These are phyloP conservation scores for Pammene aurita DNA, from an alignment of 2,888 invertebrate species.

Conservation along the genomic window DNA sequence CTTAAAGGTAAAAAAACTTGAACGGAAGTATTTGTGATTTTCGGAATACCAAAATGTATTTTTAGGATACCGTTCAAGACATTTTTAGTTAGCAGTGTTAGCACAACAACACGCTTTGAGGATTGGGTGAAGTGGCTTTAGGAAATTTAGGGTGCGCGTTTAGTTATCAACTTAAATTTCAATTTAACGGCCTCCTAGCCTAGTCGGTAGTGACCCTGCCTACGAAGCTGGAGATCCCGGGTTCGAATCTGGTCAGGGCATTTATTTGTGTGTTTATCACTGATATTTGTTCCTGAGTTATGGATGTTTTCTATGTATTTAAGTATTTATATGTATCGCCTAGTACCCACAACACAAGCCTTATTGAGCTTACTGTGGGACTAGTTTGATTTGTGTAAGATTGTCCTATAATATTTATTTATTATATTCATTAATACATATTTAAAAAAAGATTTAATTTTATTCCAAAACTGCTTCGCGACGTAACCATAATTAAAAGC, in stretches of 20 bases:
- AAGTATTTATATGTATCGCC: too few species aligned
- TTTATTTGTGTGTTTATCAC: too few species aligned
- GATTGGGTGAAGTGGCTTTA: background rate
- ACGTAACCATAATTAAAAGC: background rate
- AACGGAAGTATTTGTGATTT: conserved; percentile 31
- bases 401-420: too few species aligned
- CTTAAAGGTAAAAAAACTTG: conserved; percentile 25
- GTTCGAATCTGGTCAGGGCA: too few species aligned
- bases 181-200: too few species aligned
- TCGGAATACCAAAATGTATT: conserved; percentile 20
- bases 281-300: too few species aligned
- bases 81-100: background rate
- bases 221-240: too few species aligned
- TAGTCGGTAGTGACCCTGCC: too few species aligned
- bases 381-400: too few species aligned
- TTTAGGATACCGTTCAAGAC: conserved; percentile 11
- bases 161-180: background rate
- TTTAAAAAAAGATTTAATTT: background rate
- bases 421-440: background rate
- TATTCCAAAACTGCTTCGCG: background rate
- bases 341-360: too few species aligned
- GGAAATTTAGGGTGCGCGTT: background rate
- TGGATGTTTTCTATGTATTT: too few species aligned
- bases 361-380: too few species aligned
- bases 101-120: background rate